Evolutionary conservation across 2,113 vertebrate species (phyloP).

Genomic region (Hemichromis elongatus): DNA sequence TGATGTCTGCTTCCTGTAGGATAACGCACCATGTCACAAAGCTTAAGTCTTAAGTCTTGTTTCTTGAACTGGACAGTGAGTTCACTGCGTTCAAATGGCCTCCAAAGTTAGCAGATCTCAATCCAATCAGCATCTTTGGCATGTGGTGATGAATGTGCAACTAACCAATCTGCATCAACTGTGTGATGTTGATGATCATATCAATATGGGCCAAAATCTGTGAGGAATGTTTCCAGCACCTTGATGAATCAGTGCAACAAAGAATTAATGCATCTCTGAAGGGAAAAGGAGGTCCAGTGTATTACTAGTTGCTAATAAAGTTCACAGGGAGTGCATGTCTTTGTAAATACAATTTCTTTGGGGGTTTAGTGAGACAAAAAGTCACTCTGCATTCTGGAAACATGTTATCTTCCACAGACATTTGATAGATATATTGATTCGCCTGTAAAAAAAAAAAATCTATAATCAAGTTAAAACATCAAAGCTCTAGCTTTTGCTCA

Average conservation of each 20-base stretch:
- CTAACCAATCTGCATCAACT: background rate
- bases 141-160: background rate
- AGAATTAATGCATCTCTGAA: background rate
- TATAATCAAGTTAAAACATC: background rate
- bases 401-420: background rate
- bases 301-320: background rate
- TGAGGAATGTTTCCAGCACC: background rate
- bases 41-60: background rate
- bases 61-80: background rate
- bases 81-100: background rate
- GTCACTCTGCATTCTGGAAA: background rate
- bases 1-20: background rate
- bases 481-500: background rate
- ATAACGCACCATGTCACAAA: background rate
- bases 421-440: background rate
- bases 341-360: background rate
- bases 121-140: background rate
- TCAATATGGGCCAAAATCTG: too few species aligned
- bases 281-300: background rate
- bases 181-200: background rate
- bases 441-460: background rate
- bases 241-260: background rate
- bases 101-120: background rate
- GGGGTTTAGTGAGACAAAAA: background rate
- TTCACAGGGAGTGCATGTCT: background rate